Base-by-base conservation (phyloP, 2,797 vertebrate species). In the Melanotaenia maccullochi region DNA sequence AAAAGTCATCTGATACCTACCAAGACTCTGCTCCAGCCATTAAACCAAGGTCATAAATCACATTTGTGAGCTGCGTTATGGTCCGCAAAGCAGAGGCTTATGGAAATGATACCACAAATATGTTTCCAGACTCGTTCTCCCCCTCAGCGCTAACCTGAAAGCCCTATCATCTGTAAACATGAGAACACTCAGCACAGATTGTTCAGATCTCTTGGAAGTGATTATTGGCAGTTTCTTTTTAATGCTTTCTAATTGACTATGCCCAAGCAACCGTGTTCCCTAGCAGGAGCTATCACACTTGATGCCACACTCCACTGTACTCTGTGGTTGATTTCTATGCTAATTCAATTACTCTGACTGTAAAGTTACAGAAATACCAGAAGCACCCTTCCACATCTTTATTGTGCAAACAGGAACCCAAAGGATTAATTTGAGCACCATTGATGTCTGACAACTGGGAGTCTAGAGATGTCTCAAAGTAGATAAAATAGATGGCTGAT, bases 11-110 rank as follows among this genome's bases (percentile, higher is more conserved):
- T 87, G 93, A 95, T 94, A 94, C 92, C 91, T 86, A 89, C 83
- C 85, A 88, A 91, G 88, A 87, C 87, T 88, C 83, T 85, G 87
- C 93, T 90, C 84, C 82, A 73, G 90, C 95, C 94, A 95, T 95
- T 95, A 95, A 93, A 93, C 91, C 91, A 93, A 93, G 92, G 92
- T 93, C 93, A 92, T 95, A 94, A 95, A 95, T 95, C 94, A 94
- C 91, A 93, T 94, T 94, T 94, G 91, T 73, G 88, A 89, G 87
- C 86, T 71, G 83, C 76, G 90, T 88, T 93, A 91, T 76, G 89
- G 85, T 91, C 92, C 62, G 81, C 85, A 84, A 88, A 89, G 92
- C 90, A 83, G 70, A 87, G 87, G 83, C 93, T 85, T 92, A 90
- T 92, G 92, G 93, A 94, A 94, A 93, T 86, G 86, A 94, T 93